Conservation (phyloP, 1,140 invertebrate species). For the Fragariocoptes setiger region DNA sequence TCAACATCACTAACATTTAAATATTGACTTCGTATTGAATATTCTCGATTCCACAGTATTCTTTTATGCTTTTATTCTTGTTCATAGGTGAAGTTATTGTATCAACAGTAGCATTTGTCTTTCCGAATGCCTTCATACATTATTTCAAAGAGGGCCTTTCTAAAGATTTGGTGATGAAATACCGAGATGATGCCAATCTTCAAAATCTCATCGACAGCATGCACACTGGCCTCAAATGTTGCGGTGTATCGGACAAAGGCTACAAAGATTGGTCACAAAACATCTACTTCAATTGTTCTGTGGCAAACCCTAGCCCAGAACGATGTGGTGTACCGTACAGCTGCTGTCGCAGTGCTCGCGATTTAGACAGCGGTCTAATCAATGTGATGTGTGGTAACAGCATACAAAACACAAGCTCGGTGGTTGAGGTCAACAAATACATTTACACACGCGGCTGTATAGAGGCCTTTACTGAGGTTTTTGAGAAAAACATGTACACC, state of each 20-base stretch:
- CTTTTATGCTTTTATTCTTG: constrained; percentile 48
- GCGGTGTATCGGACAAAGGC: constrained; percentile 53
- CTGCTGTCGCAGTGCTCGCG: constrained; percentile 69
- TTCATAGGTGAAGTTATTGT: constrained; percentile 62
- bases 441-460: constrained; percentile 67
- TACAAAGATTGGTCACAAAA: constrained; percentile 78
- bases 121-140: constrained; percentile 50
- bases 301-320: constrained; percentile 28
- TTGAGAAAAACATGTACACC: constrained; percentile 49
- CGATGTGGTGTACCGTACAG: constrained; percentile 68
- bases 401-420: constrained; percentile 24
- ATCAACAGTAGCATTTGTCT: constrained; percentile 62
- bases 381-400: constrained; percentile 73
- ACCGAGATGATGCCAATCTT: constrained; percentile 58
- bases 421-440: constrained; percentile 11
- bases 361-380: constrained; percentile 38
- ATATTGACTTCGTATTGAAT: no score
- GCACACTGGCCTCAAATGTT: constrained; percentile 63
- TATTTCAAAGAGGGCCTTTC: constrained; percentile 40
- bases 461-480: constrained; percentile 47
- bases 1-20: no score
- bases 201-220: constrained; percentile 77
- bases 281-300: constrained; percentile 69
- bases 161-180: constrained; percentile 61
- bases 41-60: no score